Percentiles rank a stretch among this genome's conserved stretches.
Conservation (phyloP, 1,140 invertebrate genomes). For the Meloidogyne exigua region DNA sequence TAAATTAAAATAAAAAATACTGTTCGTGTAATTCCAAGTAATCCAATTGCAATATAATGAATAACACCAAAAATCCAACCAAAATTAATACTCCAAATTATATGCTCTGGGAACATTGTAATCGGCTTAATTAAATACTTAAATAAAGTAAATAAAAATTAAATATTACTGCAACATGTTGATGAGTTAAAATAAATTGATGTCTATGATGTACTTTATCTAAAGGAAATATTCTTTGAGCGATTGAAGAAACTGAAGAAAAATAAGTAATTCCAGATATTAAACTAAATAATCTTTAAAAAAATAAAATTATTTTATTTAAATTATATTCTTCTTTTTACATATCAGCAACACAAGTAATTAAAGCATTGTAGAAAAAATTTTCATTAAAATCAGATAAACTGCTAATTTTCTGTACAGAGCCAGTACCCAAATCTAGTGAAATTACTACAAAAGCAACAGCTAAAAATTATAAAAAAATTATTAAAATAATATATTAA, state of each 20-base stretch:
- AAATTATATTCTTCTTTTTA: neutral
- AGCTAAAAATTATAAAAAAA: neutral
- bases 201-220: neutral
- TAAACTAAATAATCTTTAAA: neutral
- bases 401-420: neutral
- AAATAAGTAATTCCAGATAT: slow-evolving; percentile 2
- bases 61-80: slow-evolving; percentile 4
- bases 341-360: neutral
- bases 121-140: neutral
- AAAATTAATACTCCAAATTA: slow-evolving; percentile 1
- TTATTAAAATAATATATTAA: neutral
- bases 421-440: neutral
- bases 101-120: neutral
- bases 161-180: neutral
- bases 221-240: neutral
- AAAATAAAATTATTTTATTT: neutral
- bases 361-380: neutral
- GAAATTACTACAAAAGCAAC: neutral
- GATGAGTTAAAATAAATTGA: neutral
- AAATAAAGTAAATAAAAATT: too few species aligned
- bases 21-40: neutral
- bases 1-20: neutral
- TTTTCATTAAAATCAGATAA: slow-evolving; percentile 5
- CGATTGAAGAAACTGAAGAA: neutral
- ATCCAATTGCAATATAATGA: neutral